Base-by-base conservation (phyloP, 92 coral and sea anemone species). In the Desmophyllum pertusum region DNA sequence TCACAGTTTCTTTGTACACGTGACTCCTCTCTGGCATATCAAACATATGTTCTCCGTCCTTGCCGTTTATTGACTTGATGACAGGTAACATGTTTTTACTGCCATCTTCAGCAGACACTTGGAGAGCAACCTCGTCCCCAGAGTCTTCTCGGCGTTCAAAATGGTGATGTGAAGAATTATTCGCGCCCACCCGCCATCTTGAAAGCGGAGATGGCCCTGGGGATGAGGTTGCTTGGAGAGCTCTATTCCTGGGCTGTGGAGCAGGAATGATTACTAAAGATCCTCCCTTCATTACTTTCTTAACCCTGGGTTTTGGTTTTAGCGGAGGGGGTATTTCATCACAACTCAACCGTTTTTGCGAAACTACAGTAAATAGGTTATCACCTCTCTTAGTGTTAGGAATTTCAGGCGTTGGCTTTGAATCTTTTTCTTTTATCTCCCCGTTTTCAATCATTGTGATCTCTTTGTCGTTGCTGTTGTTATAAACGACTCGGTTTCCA, bases 251-350 rank as follows among this genome's bases (percentile, higher is more conserved):
- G 42, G 83, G 88, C 68, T 87, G 76, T 72, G 87, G 81, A 14
- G 88, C 82, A 51, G 89, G 88, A 67, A 92, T 87, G 14, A 86
- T 90, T 23, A 92, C 93, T 80, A 92, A 36, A 6, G 73, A 61
- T 38, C 95, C 95, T 15, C 92, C 90, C 64, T 87, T 92, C 80
- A 92, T 89, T 35, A 92, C 90, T 57, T 88, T 90, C 64, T 85
- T 81, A 57, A 92, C 87, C 73, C 92, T 87, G 13, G 89, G 91
- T 81, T 73, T 89, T 68, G 83, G 79, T 55, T 74, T 64, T 7
- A 38, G 51, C 2, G 70, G 78, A 42, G 63, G 50, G 11, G 67
- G 75, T 13, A 63, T 52, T 18, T 23, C 40, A n/a, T 71, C 68
- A 62, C 59, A 67, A 27, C 25, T 35, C 0, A 45, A 19, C 35